Evolutionary conservation across 2,888 invertebrate species (phyloP).

Genomic region (Philaethria dido): DNA sequence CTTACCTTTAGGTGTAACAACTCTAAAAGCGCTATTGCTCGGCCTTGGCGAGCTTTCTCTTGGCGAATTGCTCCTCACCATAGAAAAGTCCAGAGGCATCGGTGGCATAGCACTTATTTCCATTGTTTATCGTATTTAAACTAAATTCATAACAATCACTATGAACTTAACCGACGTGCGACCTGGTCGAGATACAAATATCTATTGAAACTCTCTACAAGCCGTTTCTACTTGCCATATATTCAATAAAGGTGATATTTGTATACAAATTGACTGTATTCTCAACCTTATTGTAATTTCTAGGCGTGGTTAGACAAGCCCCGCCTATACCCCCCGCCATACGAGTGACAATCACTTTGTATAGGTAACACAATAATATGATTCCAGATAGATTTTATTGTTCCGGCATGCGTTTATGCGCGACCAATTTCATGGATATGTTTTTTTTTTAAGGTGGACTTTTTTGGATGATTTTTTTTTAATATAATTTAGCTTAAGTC

Average conservation of each 20-base stretch:
- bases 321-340: conserved; percentile 60
- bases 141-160: conserved; percentile 46
- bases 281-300: conserved; percentile 75
- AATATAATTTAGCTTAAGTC: neutral
- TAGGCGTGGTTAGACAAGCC: conserved; percentile 70
- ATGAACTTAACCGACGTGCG: conserved; percentile 64
- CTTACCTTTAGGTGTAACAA: conserved; percentile 86
- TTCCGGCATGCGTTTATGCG: conserved; percentile 77
- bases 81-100: conserved; percentile 88
- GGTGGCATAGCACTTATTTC: conserved; percentile 85
- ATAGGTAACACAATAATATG: conserved; percentile 84
- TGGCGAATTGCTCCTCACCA: conserved; percentile 76
- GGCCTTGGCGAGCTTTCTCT: conserved; percentile 71
- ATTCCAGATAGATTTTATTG: conserved; percentile 83
- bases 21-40: conserved; percentile 86
- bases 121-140: conserved; percentile 64
- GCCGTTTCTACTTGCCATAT: conserved; percentile 47
- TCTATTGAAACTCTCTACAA: conserved; percentile 63
- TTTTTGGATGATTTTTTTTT: conserved; percentile 33
- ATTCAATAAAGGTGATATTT: conserved; percentile 75
- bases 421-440: conserved; percentile 60
- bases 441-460: conserved; percentile 42
- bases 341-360: conserved; percentile 83
- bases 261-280: conserved; percentile 68
- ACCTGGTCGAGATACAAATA: conserved; percentile 69